These are phyloP conservation scores for Macropus fuliginosus DNA, from an alignment of 2,797 vertebrate species.

Conservation along the genomic window DNA sequence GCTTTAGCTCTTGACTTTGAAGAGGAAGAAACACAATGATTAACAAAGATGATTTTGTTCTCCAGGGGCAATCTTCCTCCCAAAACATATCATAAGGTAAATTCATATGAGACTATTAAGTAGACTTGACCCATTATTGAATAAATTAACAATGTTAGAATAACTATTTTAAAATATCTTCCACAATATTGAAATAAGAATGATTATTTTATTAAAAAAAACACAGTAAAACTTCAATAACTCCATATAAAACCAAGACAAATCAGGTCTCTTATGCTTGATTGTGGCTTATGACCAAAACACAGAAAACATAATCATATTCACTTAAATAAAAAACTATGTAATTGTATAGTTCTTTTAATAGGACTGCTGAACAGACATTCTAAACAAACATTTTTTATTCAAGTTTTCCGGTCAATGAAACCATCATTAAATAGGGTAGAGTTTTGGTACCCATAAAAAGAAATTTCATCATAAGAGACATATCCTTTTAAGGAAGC, in stretches of 20 bases:
- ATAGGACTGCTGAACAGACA: constrained; percentile 78
- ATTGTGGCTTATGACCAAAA: constrained; percentile 47
- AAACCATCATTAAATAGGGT: constrained; percentile 73
- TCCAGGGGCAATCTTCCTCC: background rate
- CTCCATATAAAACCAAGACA: constrained; percentile 22
- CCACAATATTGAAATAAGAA: background rate
- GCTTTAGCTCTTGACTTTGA: background rate
- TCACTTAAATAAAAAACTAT: constrained; percentile 62
- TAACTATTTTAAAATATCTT: constrained; percentile 52
- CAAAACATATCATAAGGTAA: background rate
- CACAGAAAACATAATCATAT: constrained; percentile 52
- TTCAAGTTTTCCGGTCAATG: constrained; percentile 65
- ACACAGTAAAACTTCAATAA: background rate
- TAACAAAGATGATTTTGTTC: background rate
- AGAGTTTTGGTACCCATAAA: constrained; percentile 80
- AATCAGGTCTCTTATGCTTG: constrained; percentile 5
- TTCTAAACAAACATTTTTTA: constrained; percentile 65
- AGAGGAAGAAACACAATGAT: constrained; percentile 15
- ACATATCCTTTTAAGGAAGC: constrained; percentile 86
- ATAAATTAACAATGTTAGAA: constrained; percentile 63
- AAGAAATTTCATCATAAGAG: constrained; percentile 74
- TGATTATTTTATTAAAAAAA: background rate
- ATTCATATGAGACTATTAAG: constrained; percentile 7
- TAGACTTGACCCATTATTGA: background rate
- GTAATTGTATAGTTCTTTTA: constrained; percentile 71